Evolutionary conservation across 2,888 invertebrate species (phyloP), one percentile per base, ranked within the genome.

Genomic region (Eudasyphora cyanicolor): DNA sequence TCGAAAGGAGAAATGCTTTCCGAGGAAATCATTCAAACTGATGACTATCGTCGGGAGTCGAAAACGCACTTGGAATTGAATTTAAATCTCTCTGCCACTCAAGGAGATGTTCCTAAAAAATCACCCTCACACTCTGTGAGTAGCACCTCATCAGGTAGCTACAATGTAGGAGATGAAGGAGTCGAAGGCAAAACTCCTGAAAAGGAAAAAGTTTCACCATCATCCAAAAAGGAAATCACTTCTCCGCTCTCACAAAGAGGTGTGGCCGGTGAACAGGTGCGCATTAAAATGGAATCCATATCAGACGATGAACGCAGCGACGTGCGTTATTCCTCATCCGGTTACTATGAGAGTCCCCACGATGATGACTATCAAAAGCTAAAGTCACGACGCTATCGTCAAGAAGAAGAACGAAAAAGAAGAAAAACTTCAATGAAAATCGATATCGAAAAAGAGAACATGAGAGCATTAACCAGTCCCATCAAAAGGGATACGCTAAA

Each of bases 391-490:
- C 89, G 91, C 0, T 88, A 90, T 76, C 95, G 96, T 94, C 93
- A 94, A 62, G 94, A 95, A 80, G 96, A 96, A 85, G 96, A 96
- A 76, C 94, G 95, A 86, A 94, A 95, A 84, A 93, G 95, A 82
- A 94, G 95, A 88, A 95, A 95, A 92, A 95, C 95, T 89, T 95
- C 95, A 24, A 96, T 97, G 92, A 96, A 95, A 62, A 92, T 97
- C 85, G 96, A 97, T 89, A 96, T 92, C 93, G 95, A 76, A 93
- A 94, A 91, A 92, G 94, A 85, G 93, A 94, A 89, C 93, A 93
- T 90, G 93, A 94, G 91, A 2, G 92, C 92, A 12, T 89, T 94
- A 0, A 93, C 94, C 0, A 93, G 92, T 73, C 92, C 92, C 14
- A 89, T 91, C 5, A 91, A 91, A 79, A 91, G 91, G 62, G 87